Conservation (phyloP, 2,113 vertebrate genomes). For the Melospiza georgiana region DNA sequence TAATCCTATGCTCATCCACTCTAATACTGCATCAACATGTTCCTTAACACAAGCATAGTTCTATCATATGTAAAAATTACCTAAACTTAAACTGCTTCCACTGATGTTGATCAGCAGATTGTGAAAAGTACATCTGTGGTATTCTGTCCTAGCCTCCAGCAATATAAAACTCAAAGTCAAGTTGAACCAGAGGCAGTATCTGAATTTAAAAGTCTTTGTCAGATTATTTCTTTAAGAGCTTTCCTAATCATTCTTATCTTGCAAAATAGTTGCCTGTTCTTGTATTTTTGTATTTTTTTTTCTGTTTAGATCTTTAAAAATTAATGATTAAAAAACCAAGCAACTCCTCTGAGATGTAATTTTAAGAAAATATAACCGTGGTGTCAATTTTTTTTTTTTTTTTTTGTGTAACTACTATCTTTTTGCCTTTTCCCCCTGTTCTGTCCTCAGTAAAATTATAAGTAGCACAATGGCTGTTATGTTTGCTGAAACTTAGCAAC, state of each 20-base stretch:
- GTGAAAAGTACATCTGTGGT: not conserved
- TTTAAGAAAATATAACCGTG: not conserved
- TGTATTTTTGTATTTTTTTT: not conserved
- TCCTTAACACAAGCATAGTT: not conserved
- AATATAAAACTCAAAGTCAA: conserved; percentile 4
- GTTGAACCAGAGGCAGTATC: not conserved
- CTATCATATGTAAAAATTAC: not conserved
- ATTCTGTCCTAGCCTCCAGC: not conserved
- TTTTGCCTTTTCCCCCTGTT: not conserved
- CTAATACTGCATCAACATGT: not conserved
- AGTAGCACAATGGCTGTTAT: not conserved
- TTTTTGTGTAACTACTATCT: not conserved
- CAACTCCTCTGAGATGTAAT: not conserved
- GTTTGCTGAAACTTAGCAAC: not conserved
- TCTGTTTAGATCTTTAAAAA: not conserved
- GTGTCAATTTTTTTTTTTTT: not conserved
- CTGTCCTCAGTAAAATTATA: not conserved
- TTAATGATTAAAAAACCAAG: not conserved
- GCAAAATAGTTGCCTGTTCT: not conserved
- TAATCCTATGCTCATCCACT: not conserved
- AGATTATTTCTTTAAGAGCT: not conserved
- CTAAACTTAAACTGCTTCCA: not conserved
- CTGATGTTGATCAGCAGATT: not conserved
- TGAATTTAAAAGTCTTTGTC: not conserved
- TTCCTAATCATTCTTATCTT: not conserved